Evolutionary conservation across 1,140 invertebrate genomes (phyloP).

Genomic region (Platyscapa corneri): DNA sequence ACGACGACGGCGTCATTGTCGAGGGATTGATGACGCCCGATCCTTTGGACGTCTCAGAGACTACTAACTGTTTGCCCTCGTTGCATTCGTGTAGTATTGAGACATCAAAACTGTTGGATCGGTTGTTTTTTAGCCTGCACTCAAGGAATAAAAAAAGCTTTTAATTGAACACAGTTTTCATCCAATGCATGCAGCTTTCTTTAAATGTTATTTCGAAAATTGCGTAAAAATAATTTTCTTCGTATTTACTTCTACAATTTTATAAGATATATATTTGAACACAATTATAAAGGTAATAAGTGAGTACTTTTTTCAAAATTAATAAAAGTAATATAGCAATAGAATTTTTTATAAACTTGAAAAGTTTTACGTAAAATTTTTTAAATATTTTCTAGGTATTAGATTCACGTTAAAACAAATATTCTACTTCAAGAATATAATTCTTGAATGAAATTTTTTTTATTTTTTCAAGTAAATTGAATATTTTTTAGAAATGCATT

Average conservation of each 20-base stretch:
- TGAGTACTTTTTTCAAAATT: no score
- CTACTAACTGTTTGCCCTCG: constrained; percentile 71
- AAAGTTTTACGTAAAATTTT: no score
- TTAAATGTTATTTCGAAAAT: neutral
- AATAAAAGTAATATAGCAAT: no score
- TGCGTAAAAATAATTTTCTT: neutral
- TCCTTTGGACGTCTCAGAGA: constrained; percentile 39
- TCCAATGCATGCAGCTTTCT: neutral
- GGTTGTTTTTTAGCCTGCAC: constrained; percentile 76
- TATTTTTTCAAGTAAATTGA: neutral
- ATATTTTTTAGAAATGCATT: neutral
- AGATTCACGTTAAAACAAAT: no score
- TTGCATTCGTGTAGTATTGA: constrained; percentile 79
- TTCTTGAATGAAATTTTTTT: no score
- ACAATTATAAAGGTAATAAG: no score
- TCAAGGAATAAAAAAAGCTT: neutral
- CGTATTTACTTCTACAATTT: no score
- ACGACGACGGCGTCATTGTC: constrained; percentile 76
- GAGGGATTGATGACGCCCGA: neutral
- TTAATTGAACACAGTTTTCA: neutral
- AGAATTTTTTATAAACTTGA: no score
- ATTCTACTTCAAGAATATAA: no score
- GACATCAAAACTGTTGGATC: constrained; percentile 88
- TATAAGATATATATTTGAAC: no score
- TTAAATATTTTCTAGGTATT: no score